A percentile compares a stretch with the other conserved stretches of the same genome.
These are phyloP conservation scores for Thrips palmi DNA, from an alignment of 1,140 invertebrate genomes.

Conservation along the genomic window DNA sequence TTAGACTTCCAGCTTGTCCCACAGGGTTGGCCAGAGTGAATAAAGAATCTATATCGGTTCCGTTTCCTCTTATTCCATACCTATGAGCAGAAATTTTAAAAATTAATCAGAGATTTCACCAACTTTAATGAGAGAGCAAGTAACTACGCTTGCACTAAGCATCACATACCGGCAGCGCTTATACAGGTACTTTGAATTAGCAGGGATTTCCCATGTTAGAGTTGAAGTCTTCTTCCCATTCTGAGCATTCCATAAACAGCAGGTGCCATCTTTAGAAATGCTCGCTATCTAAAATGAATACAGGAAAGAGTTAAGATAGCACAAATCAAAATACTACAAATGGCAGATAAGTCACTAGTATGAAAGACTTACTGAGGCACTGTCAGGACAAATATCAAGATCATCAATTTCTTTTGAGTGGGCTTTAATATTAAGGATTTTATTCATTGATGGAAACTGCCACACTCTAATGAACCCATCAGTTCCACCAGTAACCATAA, in stretches of 20 bases:
- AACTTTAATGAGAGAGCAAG: slow-evolving; percentile 10
- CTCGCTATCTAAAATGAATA: slow-evolving; percentile 39
- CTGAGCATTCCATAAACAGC: slow-evolving; percentile 58
- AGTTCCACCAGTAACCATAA: slow-evolving; percentile 78
- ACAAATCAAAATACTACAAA: background rate
- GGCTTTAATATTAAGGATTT: slow-evolving; percentile 43
- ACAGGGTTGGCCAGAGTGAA: slow-evolving; percentile 70
- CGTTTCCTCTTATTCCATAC: slow-evolving; percentile 48
- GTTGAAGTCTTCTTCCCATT: slow-evolving; percentile 41
- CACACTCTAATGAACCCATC: slow-evolving; percentile 77
- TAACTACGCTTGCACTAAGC: slow-evolving; percentile 5
- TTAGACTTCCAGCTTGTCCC: slow-evolving; percentile 41
- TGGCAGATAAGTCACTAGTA: slow-evolving; percentile 2
- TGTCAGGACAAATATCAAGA: slow-evolving; percentile 66
- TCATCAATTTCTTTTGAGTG: slow-evolving; percentile 80
- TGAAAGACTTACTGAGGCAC: slow-evolving; percentile 31
- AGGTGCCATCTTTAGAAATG: slow-evolving; percentile 71
- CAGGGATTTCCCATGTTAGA: slow-evolving; percentile 52
- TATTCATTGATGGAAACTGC: slow-evolving; percentile 64
- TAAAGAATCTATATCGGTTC: slow-evolving; percentile 40
- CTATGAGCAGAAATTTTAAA: slow-evolving; percentile 25
- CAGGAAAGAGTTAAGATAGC: background rate
- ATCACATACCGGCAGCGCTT: slow-evolving; percentile 45
- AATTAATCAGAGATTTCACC: slow-evolving; percentile 6
- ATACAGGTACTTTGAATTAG: slow-evolving; percentile 59